A percentile compares a stretch with the other conserved stretches of the same genome.
phyloP scores from a whole-genome alignment of 1,140 invertebrate genomes.

The Philopotamus ludificatus region DNA sequence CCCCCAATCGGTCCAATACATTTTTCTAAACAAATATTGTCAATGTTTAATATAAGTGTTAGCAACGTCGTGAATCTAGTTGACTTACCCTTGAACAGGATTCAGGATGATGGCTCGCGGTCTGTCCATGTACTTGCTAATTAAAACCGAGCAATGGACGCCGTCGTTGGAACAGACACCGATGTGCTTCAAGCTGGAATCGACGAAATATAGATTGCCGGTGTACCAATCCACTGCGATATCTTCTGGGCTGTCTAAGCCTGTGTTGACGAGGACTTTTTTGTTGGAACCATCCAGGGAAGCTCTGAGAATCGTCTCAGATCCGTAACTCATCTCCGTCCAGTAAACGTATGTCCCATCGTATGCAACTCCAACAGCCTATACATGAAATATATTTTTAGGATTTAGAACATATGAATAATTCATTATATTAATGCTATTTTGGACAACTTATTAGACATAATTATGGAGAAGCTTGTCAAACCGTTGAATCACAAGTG shows the following conservation, averaged over 20 bases:
- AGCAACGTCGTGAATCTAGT: too few relatives aligned
- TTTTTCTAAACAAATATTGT: slow-evolving; percentile 55
- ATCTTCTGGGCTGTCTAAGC: slow-evolving; percentile 72
- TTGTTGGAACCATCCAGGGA: slow-evolving; percentile 56
- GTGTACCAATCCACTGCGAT: slow-evolving; percentile 81
- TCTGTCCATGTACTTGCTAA: slow-evolving; percentile 57
- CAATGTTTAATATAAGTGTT: background rate
- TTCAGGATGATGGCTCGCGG: slow-evolving; percentile 65
- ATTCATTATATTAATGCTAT: slow-evolving; percentile 1
- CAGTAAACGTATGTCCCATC: slow-evolving; percentile 72
- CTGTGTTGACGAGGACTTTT: slow-evolving; percentile 61
- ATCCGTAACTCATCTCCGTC: slow-evolving; percentile 66
- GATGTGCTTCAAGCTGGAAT: slow-evolving; percentile 68
- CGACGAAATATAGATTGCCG: slow-evolving; percentile 78
- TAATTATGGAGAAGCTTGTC: background rate
- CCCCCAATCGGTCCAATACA: slow-evolving; percentile 89
- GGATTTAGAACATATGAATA: slow-evolving; percentile 43
- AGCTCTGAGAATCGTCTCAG: slow-evolving; percentile 65
- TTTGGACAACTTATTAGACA: background rate
- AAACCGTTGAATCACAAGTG: too few relatives aligned
- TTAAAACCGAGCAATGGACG: slow-evolving; percentile 61
- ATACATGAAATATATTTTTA: slow-evolving; percentile 57
- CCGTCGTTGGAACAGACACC: slow-evolving; percentile 70
- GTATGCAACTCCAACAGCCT: slow-evolving; percentile 67
- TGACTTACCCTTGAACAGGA: slow-evolving; percentile 59